Percentiles rank a stretch among this genome's conserved stretches.
Evolutionary conservation across 92 coral and sea anemone genomes (phyloP).

Genomic region (Anthopleura xanthogrammica): DNA sequence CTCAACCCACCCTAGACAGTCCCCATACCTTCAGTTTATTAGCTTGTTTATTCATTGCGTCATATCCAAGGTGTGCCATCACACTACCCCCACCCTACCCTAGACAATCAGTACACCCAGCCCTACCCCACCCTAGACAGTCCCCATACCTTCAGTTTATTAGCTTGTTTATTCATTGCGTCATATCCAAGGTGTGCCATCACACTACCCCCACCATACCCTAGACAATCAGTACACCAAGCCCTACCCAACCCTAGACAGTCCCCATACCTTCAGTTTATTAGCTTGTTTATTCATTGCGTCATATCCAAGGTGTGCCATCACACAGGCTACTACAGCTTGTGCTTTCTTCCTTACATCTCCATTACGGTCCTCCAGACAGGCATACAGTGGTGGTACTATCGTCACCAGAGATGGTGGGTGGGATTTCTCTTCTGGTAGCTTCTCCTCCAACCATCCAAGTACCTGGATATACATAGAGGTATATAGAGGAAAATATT

Average conservation of each 20-base stretch:
- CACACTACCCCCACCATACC: not conserved
- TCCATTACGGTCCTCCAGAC: slow-evolving; percentile 94
- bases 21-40: not conserved
- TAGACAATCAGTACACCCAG: too few species aligned
- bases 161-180: too few species aligned
- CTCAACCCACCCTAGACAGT: not conserved
- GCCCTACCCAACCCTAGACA: not conserved
- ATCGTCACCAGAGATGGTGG: slow-evolving; percentile 64
- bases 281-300: slow-evolving; percentile 87
- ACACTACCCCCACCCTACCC: not conserved
- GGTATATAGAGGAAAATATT: not conserved
- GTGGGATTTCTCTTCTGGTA: slow-evolving; percentile 70
- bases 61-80: too few species aligned
- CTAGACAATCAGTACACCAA: not conserved
- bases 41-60: not conserved
- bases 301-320: slow-evolving; percentile 94
- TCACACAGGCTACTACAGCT: slow-evolving; percentile 80
- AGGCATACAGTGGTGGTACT: slow-evolving; percentile 79
- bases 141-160: not conserved
- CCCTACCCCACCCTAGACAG: not conserved
- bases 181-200: too few species aligned
- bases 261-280: slow-evolving; percentile 74
- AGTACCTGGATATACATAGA: slow-evolving; percentile 56
- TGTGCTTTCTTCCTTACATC: slow-evolving; percentile 98
- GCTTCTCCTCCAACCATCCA: slow-evolving; percentile 95